Evolutionary conservation across 2,797 vertebrate species (phyloP).

Genomic region (Lycodopsis pacificus): DNA sequence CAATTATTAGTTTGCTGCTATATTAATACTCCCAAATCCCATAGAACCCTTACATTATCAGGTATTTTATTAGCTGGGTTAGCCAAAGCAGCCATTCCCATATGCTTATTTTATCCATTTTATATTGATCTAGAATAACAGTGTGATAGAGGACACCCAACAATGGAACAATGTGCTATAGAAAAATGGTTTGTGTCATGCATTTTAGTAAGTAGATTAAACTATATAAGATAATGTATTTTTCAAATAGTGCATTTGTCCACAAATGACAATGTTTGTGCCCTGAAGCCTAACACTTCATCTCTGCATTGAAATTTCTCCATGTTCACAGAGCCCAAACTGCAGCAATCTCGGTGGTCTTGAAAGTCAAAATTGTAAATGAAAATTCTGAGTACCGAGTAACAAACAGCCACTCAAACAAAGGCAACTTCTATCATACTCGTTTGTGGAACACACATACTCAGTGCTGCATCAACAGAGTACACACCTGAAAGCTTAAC

Average conservation of each 20-base stretch:
- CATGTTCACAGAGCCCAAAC: neutral
- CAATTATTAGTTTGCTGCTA: neutral
- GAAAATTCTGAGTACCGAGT: neutral
- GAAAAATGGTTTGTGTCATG: neutral
- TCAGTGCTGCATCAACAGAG: neutral
- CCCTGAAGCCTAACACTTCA: neutral
- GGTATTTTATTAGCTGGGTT: neutral
- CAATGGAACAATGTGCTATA: neutral
- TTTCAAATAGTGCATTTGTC: neutral
- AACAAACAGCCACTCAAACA: conserved; percentile 4
- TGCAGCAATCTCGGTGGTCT: neutral
- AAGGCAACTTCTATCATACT: neutral
- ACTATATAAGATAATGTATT: neutral
- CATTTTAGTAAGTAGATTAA: neutral
- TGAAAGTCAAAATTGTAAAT: neutral
- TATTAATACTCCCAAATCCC: neutral
- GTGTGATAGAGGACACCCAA: neutral
- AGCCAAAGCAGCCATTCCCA: neutral
- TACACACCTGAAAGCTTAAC: neutral
- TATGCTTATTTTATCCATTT: neutral
- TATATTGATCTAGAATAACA: neutral
- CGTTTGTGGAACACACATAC: neutral
- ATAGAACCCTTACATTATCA: neutral
- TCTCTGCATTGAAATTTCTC: neutral
- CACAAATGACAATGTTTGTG: neutral